Percentiles rank a stretch among this genome's conserved stretches.
Evolutionary conservation across 2,888 invertebrate genomes (phyloP).

Genomic region (Orthosia gracilis): DNA sequence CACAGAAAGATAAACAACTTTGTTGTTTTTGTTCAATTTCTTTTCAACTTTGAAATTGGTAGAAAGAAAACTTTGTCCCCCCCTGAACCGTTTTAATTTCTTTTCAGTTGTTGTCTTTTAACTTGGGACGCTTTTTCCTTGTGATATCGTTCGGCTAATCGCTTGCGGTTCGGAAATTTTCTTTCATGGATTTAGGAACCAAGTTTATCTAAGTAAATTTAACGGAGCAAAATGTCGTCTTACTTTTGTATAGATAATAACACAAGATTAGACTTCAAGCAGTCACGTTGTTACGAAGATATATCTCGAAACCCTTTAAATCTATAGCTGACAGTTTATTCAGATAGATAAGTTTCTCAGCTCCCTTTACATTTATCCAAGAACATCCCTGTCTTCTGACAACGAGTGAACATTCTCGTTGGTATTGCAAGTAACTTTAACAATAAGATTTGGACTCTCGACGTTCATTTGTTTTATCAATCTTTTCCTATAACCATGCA

Average conservation of each 20-base stretch:
- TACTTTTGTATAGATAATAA: neutral
- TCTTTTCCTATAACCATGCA: neutral
- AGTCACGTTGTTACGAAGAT: neutral
- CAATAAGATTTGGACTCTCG: neutral
- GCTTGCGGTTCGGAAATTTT: slow-evolving; percentile 8
- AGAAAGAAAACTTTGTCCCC: slow-evolving; percentile 22
- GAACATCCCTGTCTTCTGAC: neutral
- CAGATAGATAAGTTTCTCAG: neutral
- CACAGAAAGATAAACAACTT: slow-evolving; percentile 15
- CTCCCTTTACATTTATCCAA: neutral
- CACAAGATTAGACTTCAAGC: neutral
- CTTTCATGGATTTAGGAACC: neutral
- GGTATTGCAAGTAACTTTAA: neutral
- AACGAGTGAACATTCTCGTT: no score
- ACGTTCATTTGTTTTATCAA: neutral
- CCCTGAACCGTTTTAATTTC: slow-evolving; percentile 13
- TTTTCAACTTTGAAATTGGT: slow-evolving; percentile 17
- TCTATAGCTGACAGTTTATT: neutral
- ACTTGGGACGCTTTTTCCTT: slow-evolving; percentile 4
- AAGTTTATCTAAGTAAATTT: neutral
- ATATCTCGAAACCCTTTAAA: neutral
- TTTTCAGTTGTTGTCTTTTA: slow-evolving; percentile 29
- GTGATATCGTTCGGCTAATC: slow-evolving; percentile 18
- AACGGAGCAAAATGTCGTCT: neutral
- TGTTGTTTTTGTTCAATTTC: slow-evolving; percentile 5